These are phyloP conservation scores for Malthinus flaveolus DNA, from an alignment of 2,888 invertebrate genomes.

Conservation along the genomic window DNA sequence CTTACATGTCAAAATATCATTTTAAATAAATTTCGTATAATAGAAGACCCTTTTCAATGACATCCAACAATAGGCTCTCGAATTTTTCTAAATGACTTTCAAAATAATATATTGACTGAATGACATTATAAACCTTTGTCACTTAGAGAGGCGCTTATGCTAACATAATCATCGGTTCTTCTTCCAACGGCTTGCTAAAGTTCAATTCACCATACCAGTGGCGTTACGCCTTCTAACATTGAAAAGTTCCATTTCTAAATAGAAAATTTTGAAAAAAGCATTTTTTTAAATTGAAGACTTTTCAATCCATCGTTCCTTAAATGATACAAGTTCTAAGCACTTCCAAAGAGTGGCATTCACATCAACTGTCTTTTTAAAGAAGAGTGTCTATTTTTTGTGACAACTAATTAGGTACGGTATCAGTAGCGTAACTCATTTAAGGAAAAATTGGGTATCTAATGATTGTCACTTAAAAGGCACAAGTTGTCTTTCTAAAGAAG, in stretches of 20 bases:
- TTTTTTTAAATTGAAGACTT: too few relatives aligned
- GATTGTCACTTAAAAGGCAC: too few relatives aligned
- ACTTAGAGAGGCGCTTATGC: conserved; percentile 22
- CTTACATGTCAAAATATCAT: conserved; percentile 25
- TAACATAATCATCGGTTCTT: conserved; percentile 3
- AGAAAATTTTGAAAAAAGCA: neutral
- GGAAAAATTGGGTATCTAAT: too few relatives aligned
- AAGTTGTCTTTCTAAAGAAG: too few relatives aligned
- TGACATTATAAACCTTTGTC: conserved; percentile 32
- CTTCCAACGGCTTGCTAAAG: neutral
- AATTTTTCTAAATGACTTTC: conserved; percentile 30
- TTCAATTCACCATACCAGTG: neutral
- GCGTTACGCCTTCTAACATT: neutral
- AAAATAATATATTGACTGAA: conserved; percentile 28
- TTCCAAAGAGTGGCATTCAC: too few relatives aligned
- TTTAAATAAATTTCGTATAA: conserved; percentile 21
- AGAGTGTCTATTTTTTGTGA: too few relatives aligned
- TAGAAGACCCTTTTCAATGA: conserved; percentile 26
- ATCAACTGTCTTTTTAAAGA: too few relatives aligned
- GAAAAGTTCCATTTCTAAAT: neutral
- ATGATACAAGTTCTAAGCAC: too few relatives aligned
- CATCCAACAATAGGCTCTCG: conserved; percentile 23
- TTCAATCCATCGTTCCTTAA: too few relatives aligned
- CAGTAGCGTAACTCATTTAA: too few relatives aligned
- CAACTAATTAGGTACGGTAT: too few relatives aligned